Percentiles rank a stretch among this genome's conserved stretches.
Conservation (phyloP, 2,113 vertebrate species). For the Aegypius monachus region DNA sequence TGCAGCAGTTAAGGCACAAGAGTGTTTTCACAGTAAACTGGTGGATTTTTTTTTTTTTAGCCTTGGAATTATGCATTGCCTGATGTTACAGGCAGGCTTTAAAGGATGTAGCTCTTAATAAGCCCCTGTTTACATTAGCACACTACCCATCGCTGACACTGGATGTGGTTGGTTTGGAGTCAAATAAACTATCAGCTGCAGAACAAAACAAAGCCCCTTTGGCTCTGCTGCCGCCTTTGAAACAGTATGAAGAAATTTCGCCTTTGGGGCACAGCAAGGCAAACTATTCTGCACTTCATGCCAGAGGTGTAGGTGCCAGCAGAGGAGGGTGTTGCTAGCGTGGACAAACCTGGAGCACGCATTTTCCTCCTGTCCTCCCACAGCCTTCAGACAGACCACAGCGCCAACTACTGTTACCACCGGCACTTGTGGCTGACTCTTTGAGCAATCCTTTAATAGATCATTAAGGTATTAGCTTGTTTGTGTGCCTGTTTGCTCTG, state of each 20-base stretch:
- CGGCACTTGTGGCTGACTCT: not conserved
- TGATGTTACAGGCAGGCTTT: not conserved
- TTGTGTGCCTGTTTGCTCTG: not conserved
- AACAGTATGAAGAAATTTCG: not conserved
- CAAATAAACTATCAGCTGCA: not conserved
- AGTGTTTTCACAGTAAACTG: too few species aligned
- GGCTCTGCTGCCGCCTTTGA: not conserved
- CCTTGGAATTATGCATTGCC: too few species aligned
- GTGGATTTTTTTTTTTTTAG: too few species aligned
- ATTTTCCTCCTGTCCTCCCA: not conserved
- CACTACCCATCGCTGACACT: too few species aligned
- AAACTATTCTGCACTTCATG: rapidly evolving
- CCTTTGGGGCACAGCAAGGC: not conserved
- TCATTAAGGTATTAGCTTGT: not conserved
- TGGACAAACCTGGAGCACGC: rapidly evolving
- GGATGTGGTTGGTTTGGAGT: not conserved
- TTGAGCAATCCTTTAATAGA: not conserved
- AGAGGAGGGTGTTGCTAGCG: rapidly evolving
- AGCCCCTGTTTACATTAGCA: not conserved
- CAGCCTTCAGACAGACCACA: not conserved
- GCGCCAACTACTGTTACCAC: not conserved
- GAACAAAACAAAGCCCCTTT: not conserved
- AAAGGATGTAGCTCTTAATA: not conserved
- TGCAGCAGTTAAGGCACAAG: too few species aligned
- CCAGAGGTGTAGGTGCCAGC: not conserved